Evolutionary conservation across 1,140 invertebrate species (phyloP).

Genomic region (Panulirus ornatus): DNA sequence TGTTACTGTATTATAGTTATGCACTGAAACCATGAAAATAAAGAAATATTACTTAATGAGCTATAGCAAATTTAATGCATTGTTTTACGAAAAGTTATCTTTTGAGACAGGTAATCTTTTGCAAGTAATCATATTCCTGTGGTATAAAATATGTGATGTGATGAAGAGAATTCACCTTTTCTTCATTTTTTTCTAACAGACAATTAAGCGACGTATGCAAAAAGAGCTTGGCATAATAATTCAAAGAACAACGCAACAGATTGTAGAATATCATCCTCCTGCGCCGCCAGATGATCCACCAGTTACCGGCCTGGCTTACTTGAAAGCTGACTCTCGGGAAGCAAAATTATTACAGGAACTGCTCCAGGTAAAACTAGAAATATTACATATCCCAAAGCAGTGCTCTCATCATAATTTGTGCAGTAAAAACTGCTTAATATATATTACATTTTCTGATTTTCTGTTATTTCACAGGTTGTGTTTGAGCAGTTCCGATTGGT

Average conservation of each 20-base stretch:
- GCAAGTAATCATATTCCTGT: no score
- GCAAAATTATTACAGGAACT: slow-evolving; percentile 77
- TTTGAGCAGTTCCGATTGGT: slow-evolving; percentile 87
- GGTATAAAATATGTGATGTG: no score
- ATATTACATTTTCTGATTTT: no score
- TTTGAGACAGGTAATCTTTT: no score
- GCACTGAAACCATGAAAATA: no score
- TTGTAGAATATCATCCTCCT: slow-evolving; percentile 60
- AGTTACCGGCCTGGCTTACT: slow-evolving; percentile 72
- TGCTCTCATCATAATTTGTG: no score
- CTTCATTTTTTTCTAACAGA: slow-evolving; percentile 32
- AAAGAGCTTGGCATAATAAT: slow-evolving; percentile 62
- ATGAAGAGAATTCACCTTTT: no score
- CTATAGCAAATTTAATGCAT: no score
- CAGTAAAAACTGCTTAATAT: no score
- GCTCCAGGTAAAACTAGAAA: slow-evolving; percentile 69
- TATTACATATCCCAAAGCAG: neutral
- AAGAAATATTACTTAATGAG: no score
- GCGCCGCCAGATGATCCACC: slow-evolving; percentile 57
- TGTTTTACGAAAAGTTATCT: no score
- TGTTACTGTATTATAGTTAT: no score
- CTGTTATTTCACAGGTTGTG: slow-evolving; percentile 80
- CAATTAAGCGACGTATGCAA: slow-evolving; percentile 63
- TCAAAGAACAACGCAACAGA: slow-evolving; percentile 60
- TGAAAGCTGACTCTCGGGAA: slow-evolving; percentile 80